Conservation (phyloP, 2,888 invertebrate species). For the Ferrisia virgata region DNA sequence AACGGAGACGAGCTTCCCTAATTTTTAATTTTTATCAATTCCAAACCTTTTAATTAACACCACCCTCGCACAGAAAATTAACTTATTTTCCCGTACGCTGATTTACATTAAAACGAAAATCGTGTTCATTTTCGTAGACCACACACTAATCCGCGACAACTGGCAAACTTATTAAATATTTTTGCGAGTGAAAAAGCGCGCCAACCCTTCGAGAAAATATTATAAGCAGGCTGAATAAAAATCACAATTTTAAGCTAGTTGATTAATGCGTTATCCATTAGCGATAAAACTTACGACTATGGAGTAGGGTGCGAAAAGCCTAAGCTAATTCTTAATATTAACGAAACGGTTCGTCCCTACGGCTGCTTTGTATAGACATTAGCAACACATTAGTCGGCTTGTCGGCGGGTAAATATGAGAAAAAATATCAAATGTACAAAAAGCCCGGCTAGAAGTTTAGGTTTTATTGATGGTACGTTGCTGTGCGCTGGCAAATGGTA, state of each 20-base stretch:
- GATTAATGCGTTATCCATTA: constrained; percentile 15
- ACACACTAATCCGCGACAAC: background rate
- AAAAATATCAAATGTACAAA: background rate
- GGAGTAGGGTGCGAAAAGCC: background rate
- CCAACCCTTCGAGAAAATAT: background rate
- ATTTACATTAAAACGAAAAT: constrained; percentile 1
- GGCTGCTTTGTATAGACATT: background rate
- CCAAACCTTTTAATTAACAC: background rate
- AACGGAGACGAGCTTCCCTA: too few relatives aligned
- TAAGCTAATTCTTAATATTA: background rate
- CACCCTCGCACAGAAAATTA: background rate
- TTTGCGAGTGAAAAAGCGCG: background rate
- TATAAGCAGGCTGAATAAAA: background rate
- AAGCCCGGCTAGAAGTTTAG: background rate
- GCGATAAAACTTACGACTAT: background rate
- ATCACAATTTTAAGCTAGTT: background rate
- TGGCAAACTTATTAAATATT: background rate
- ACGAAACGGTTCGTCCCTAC: background rate
- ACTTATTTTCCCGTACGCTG: background rate
- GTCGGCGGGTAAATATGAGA: background rate
- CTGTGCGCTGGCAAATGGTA: too few relatives aligned
- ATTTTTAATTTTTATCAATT: background rate
- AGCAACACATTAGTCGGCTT: background rate
- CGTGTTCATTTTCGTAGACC: background rate
- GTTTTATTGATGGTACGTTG: background rate